A percentile compares a stretch with the other conserved stretches of the same genome.
Evolutionary conservation across 2,113 vertebrate species (phyloP).

Genomic region (Sceloporus undulatus): DNA sequence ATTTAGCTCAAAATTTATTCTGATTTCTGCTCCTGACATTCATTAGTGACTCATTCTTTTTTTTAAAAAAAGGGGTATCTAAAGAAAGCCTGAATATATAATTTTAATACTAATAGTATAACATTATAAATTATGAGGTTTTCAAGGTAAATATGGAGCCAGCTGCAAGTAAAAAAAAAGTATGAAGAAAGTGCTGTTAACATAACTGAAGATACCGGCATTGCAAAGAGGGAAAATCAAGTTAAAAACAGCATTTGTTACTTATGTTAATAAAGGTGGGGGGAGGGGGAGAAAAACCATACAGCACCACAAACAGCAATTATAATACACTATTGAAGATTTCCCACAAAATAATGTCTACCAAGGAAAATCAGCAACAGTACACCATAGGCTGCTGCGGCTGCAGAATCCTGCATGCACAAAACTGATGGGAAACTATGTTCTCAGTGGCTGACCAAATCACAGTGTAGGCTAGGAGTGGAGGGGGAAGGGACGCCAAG

Average conservation of each 20-base stretch:
- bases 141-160: slow-evolving; percentile 67
- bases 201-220: slow-evolving; percentile 46
- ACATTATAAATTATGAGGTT: not conserved
- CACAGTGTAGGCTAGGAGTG: slow-evolving; percentile 85
- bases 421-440: slow-evolving; percentile 97
- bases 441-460: slow-evolving; percentile 90
- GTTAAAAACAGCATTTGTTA: slow-evolving; percentile 60
- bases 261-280: slow-evolving; percentile 14
- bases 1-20: not conserved
- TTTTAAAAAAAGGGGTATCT: not conserved
- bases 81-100: not conserved
- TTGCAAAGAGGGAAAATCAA: slow-evolving; percentile 49
- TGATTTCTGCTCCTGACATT: not conserved
- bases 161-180: slow-evolving; percentile 52
- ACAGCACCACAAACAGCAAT: slow-evolving; percentile 58
- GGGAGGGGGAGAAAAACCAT: slow-evolving; percentile 40
- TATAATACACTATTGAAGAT: slow-evolving; percentile 78
- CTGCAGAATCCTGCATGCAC: slow-evolving; percentile 89
- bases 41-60: not conserved
- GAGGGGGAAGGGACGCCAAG: slow-evolving; percentile 80
- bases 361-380: slow-evolving; percentile 76
- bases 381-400: slow-evolving; percentile 58
- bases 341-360: slow-evolving; percentile 57
- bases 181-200: slow-evolving; percentile 47
- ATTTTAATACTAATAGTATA: slow-evolving; percentile 11